Evolutionary conservation across 2,797 vertebrate species (phyloP).

Genomic region (Antennarius maculatus): DNA sequence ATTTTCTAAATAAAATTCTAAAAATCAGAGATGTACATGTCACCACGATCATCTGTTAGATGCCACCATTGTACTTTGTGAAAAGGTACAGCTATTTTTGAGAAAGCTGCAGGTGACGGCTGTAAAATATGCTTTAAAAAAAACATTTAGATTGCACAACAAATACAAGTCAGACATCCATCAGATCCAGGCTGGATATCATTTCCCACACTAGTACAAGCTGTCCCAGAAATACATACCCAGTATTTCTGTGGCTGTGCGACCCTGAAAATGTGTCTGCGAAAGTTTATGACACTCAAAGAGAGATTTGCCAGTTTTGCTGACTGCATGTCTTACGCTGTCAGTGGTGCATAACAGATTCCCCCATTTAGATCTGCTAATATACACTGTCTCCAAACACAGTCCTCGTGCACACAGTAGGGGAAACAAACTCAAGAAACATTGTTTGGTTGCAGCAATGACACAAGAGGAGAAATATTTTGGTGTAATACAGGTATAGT

Average conservation of each 20-base stretch:
- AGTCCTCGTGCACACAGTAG: slow-evolving; percentile 15
- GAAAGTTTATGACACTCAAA: slow-evolving; percentile 62
- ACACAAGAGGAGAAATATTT: slow-evolving; percentile 36
- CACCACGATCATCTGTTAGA: slow-evolving; percentile 20
- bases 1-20: too few relatives aligned
- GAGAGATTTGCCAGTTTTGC: slow-evolving; percentile 64
- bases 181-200: slow-evolving; percentile 27
- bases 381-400: slow-evolving; percentile 47
- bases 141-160: slow-evolving; percentile 30
- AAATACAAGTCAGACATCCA: slow-evolving; percentile 27
- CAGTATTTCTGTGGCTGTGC: slow-evolving; percentile 41
- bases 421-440: slow-evolving; percentile 35
- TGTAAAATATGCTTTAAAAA: slow-evolving; percentile 20
- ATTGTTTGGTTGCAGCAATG: slow-evolving; percentile 30
- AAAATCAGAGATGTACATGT: background rate
- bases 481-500: slow-evolving; percentile 23
- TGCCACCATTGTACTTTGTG: background rate
- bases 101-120: slow-evolving; percentile 22
- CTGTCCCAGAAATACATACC: slow-evolving; percentile 37
- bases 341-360: slow-evolving; percentile 59
- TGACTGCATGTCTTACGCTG: slow-evolving; percentile 62
- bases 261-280: slow-evolving; percentile 59
- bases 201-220: slow-evolving; percentile 22
- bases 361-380: slow-evolving; percentile 53
- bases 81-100: slow-evolving; percentile 18